These are phyloP conservation scores for Megalops cyprinoides DNA, from an alignment of 2,797 vertebrate genomes.

Conservation along the genomic window DNA sequence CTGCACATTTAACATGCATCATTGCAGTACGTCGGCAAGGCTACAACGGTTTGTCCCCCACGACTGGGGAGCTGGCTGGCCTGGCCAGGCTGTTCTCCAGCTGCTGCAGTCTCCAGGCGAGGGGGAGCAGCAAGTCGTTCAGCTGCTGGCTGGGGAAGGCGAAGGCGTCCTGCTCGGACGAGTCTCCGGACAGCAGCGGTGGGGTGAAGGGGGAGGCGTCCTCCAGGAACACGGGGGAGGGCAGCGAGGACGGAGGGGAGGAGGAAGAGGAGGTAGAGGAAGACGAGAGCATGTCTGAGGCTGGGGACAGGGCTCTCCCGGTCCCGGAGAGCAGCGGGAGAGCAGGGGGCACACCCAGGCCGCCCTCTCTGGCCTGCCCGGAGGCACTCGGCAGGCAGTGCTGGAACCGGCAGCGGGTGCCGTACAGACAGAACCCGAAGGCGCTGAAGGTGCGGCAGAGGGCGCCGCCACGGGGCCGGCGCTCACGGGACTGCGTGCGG, in stretches of 20 bases:
- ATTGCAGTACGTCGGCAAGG: not conserved
- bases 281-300: constrained; percentile 57
- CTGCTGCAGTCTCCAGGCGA: constrained; percentile 74
- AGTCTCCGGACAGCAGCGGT: constrained; percentile 43
- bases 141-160: constrained; percentile 78
- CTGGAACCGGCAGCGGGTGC: constrained; percentile 76
- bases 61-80: constrained; percentile 37
- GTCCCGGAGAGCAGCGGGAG: constrained; percentile 20
- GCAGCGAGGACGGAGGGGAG: constrained; percentile 54
- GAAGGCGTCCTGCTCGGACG: constrained; percentile 70
- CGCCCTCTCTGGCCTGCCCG: constrained; percentile 30
- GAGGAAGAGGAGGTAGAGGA: constrained; percentile 49
- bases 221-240: constrained; percentile 43
- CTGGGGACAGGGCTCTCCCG: constrained; percentile 38
- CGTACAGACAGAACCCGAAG: constrained; percentile 59
- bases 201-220: constrained; percentile 57
- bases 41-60: constrained; percentile 55
- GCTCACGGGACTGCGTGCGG: not conserved
- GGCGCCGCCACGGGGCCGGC: not conserved
- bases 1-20: not conserved
- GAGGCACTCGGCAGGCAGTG: constrained; percentile 67
- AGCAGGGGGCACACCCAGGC: constrained; percentile 7
- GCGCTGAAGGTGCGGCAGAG: constrained; percentile 34
- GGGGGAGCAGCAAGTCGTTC: constrained; percentile 72
- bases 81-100: constrained; percentile 61